Percentiles rank a stretch among this genome's conserved stretches.
phyloP scores from a whole-genome alignment of 2,113 vertebrate genomes.

The Upupa epops region DNA sequence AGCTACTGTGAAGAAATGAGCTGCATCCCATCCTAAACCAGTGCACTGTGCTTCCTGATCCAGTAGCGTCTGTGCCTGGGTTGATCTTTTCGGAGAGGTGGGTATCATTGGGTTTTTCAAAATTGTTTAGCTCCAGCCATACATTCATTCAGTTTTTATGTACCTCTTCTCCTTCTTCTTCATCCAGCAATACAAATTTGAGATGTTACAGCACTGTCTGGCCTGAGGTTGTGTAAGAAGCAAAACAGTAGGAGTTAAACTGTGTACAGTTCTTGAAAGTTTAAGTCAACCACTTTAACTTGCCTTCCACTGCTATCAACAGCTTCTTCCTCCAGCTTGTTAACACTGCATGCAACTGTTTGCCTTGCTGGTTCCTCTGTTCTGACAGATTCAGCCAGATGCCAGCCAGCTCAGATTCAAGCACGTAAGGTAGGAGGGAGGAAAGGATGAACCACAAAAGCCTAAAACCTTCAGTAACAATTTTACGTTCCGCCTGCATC shows the following conservation, averaged over 20 bases:
- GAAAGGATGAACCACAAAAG: neutral
- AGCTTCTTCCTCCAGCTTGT: neutral
- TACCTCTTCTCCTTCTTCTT: neutral
- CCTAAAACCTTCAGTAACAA: neutral
- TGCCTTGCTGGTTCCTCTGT: neutral
- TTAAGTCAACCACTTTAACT: neutral
- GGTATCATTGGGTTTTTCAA: accelerated
- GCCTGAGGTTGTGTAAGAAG: neutral
- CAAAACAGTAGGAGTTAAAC: neutral
- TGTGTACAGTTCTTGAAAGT: neutral
- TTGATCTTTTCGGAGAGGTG: accelerated
- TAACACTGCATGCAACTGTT: neutral
- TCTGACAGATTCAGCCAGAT: neutral
- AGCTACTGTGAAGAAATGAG: neutral
- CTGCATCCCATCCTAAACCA: neutral
- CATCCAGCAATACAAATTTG: neutral
- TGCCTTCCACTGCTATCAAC: neutral
- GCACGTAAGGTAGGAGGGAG: neutral
- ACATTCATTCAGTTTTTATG: neutral
- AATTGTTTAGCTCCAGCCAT: neutral
- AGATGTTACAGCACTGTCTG: neutral
- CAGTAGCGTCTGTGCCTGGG: neutral
- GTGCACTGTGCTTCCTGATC: neutral
- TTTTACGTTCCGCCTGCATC: neutral
- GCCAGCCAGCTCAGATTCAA: neutral